Base-by-base conservation (phyloP, 2,797 vertebrate species). In the Pangasius djambal region DNA sequence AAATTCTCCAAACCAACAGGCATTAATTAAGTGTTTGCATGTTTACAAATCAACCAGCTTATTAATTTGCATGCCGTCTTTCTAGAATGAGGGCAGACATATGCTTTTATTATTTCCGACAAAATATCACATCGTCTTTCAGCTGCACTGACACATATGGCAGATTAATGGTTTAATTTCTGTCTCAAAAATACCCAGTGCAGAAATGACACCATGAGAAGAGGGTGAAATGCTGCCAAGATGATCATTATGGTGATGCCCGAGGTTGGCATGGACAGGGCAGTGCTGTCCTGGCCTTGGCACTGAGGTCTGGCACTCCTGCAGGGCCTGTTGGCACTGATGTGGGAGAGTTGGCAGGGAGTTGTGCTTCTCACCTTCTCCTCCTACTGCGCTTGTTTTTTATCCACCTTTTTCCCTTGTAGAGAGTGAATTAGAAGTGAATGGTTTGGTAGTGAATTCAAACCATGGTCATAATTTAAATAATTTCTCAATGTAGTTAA, bases 281-380 rank as follows among this genome's bases (percentile, higher is more conserved):
- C 81, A 85, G 63, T 79, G 86, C 75, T 63, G 72, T 22, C 28
- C 69, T 84, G 81, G 78, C 61, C 87, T 69, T 83, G 81, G 81
- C 81, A 78, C 77, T 37, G 25, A 79, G 75, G 85, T 82, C 89
- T 88, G 87, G 83, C 57, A 59, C 44, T 50, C 70, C 63, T 81
- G 75, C 86, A 83, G 74, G 69, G 70, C 20, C 57, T 83, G n/a
- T 75, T 90, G 83, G 84, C 89, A 63, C 85, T 75, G 18, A 40
- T 37, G 25, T 44, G 40, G 31, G 37, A 31, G 79, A 86, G 48
- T 72, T 88, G 84, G 79, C 67, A 90, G 59, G 67, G 67, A 52
- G 74, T 50, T 61, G 40, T 22, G 31, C 40, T 74, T 88, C 83
- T 85, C 83, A 72, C 85, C 81, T 90, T 81, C 52, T 81, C 31